Conservation (phyloP, 2,113 vertebrate genomes). For the Laticauda colubrina region DNA sequence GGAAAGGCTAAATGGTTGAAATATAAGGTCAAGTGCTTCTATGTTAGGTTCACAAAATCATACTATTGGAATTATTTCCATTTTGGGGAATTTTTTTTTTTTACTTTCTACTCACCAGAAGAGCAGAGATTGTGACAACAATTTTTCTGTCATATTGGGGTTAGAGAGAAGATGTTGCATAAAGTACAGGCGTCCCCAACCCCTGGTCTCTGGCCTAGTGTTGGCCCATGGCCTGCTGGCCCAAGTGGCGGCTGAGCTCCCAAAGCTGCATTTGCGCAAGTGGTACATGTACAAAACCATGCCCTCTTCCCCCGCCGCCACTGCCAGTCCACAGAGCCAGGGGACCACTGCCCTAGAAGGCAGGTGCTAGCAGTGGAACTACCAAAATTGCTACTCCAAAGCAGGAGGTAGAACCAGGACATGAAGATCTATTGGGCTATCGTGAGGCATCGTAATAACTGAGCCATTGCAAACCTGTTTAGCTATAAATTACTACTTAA, state of each 20-base stretch:
- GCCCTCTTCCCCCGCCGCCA: not conserved
- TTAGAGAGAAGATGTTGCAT: not conserved
- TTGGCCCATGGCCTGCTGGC: not conserved
- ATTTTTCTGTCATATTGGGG: not conserved
- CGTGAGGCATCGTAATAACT: not conserved
- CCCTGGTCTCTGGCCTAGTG: not conserved
- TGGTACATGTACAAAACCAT: not conserved
- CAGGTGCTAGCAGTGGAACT: not conserved
- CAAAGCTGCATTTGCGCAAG: not conserved
- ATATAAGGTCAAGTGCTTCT: not conserved
- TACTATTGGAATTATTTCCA: not conserved
- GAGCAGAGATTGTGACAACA: not conserved
- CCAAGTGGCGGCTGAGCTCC: accelerated
- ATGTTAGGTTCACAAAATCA: not conserved
- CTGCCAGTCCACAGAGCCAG: not conserved
- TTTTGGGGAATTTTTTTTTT: not conserved
- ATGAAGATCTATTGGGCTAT: not conserved
- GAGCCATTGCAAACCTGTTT: not conserved
- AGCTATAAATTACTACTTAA: not conserved
- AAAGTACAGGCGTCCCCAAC: not conserved
- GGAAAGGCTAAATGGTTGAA: not conserved
- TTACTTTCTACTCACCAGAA: not conserved
- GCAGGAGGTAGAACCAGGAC: not conserved
- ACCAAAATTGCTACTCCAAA: not conserved
- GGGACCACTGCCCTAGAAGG: not conserved